Evolutionary conservation across 2,888 invertebrate genomes (phyloP).

Genomic region (Heteromurus nitidus): DNA sequence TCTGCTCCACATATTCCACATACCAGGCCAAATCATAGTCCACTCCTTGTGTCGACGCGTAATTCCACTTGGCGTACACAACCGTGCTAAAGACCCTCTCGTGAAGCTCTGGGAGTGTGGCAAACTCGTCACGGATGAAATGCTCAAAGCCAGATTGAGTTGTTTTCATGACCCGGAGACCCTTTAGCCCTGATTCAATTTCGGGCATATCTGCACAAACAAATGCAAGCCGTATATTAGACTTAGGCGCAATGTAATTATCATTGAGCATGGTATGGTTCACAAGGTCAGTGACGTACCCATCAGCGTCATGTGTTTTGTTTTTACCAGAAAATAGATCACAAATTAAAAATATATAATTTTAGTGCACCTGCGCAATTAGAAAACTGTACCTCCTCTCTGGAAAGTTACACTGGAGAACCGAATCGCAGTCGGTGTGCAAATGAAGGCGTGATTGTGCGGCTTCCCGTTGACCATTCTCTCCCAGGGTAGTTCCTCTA

Average conservation of each 20-base stretch:
- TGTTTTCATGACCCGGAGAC: constrained; percentile 85
- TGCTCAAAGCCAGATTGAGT: constrained; percentile 88
- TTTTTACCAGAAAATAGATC: not conserved
- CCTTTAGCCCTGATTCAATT: constrained; percentile 83
- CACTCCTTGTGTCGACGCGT: constrained; percentile 80
- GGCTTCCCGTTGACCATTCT: constrained; percentile 79
- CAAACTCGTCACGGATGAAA: constrained; percentile 87
- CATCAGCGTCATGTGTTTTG: too few species aligned
- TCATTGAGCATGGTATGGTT: too few species aligned
- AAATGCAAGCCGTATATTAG: constrained; percentile 5
- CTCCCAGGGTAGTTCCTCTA: constrained; percentile 87
- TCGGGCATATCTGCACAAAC: constrained; percentile 77
- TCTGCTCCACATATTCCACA: not conserved
- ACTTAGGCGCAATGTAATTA: constrained; percentile 28
- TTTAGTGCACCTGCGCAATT: not conserved
- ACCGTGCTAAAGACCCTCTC: constrained; percentile 88
- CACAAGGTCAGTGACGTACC: too few species aligned
- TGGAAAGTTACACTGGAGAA: constrained; percentile 83
- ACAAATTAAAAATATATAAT: not conserved
- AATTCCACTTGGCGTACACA: constrained; percentile 85
- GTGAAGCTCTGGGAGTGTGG: constrained; percentile 84
- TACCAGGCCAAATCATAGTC: constrained; percentile 84
- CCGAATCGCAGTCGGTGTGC: constrained; percentile 81
- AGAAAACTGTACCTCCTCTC: constrained; percentile 79
- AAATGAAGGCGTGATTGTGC: constrained; percentile 87